These are phyloP conservation scores for Hippolais icterina DNA, from an alignment of 2,113 vertebrate genomes.

Conservation along the genomic window DNA sequence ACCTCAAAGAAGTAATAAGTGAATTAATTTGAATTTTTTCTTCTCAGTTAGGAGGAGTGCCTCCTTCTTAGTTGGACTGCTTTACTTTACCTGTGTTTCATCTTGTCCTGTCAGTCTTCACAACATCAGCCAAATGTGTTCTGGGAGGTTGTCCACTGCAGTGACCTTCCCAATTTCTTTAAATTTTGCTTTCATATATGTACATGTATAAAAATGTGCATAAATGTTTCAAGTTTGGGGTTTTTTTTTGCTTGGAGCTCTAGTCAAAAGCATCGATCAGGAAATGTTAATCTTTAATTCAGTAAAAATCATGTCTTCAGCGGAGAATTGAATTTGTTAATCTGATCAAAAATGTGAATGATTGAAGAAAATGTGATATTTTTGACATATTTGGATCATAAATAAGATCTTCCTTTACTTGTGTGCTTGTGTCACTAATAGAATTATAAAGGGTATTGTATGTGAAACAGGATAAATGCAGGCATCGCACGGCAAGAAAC, in stretches of 20 bases:
- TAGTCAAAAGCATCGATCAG: background rate
- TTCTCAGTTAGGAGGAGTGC: background rate
- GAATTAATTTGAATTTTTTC: background rate
- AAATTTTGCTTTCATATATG: background rate
- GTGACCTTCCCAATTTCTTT: background rate
- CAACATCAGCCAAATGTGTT: background rate
- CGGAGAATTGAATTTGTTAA: background rate
- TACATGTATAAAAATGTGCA: background rate
- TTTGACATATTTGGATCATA: background rate
- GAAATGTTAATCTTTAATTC: background rate
- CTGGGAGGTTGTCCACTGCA: background rate
- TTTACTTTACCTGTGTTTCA: background rate
- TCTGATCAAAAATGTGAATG: background rate
- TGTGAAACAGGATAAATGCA: background rate
- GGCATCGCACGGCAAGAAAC: fast-evolving
- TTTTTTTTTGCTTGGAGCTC: background rate
- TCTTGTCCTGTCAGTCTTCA: background rate
- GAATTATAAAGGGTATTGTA: background rate
- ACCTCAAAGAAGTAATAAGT: background rate
- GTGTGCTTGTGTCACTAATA: background rate
- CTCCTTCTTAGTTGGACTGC: background rate
- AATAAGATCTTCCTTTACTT: background rate
- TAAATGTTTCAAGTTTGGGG: background rate
- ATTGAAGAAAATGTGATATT: background rate
- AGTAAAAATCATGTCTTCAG: background rate